Evolutionary conservation across 1,140 invertebrate genomes (phyloP), one percentile per base, ranked within the genome.

Genomic region (Parapsyche elsis): DNA sequence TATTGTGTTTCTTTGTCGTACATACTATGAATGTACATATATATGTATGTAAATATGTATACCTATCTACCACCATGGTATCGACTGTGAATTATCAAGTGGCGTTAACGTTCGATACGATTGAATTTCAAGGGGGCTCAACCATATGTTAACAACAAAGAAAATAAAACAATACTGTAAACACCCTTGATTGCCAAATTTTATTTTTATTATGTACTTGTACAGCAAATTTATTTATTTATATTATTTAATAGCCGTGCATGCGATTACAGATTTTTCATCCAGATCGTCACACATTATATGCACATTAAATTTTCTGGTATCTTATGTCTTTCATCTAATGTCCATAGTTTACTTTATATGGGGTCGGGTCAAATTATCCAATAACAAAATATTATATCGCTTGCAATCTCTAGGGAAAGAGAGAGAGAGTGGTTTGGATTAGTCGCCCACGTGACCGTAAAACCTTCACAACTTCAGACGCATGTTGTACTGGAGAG

Each of bases 381-480:
- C 64, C 19, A 70, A 70, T 70, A 70, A 70, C 64, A 70, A 70
- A 70, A 70, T 23, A 23, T 26, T 70, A 70, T 61, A 44, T 67
- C 79, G 45, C 5, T 14, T 23, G 16, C 57, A 74, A 46, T 74
- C 71, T 67, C 70, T 44, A 30, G 30, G 38, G 24, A 67, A 14
- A 14, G 23, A 21, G n/a, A 67, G 19, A 26, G 12, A 80, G 38
- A 80, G 19, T 76, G 71, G 24, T 19, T 44, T 14, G 14, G 64
- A 77, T 81, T 24, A 53, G 49, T 71, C 73, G 49, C 53, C 16
- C 53, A 10, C 21, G 53, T 21, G 26, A 46, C 71, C 71, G 76
- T 45, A n/a, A 23, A 14, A 61, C 9, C 49, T 53, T 53, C 16
- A 5, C 59, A 61, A 23, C 49, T 53, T 53, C 16, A 53, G 49